phyloP scores from a whole-genome alignment of 2,888 invertebrate genomes.

The Euplexia lucipara region DNA sequence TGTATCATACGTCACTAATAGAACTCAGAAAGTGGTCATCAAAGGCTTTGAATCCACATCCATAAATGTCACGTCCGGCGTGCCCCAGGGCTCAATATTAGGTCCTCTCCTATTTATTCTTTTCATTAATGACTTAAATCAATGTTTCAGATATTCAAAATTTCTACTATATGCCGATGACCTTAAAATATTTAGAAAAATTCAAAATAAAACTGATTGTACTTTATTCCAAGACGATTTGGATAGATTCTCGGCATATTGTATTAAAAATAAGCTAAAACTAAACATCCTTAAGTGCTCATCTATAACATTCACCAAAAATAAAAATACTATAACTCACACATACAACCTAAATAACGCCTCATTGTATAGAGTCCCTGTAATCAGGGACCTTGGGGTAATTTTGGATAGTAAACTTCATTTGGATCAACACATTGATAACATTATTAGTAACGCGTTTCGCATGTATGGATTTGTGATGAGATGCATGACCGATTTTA shows the following conservation, averaged over 20 bases:
- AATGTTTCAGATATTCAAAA: background rate
- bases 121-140: background rate
- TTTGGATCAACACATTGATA: background rate
- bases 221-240: background rate
- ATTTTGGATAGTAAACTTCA: background rate
- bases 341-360: background rate
- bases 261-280: background rate
- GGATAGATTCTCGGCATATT: background rate
- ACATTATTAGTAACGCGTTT: background rate
- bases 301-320: background rate
- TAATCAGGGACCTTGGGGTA: background rate
- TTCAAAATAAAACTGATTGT: background rate
- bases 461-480: constrained; percentile 1
- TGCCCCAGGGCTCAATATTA: background rate
- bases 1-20: too few relatives aligned
- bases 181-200: background rate
- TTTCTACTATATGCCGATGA: background rate
- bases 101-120: background rate
- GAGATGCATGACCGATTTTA: background rate
- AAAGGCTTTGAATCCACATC: background rate
- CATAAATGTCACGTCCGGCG: background rate
- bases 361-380: background rate
- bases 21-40: background rate
- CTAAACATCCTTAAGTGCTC: background rate
- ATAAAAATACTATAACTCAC: background rate